Base-by-base conservation (phyloP, 1,140 invertebrate genomes). In the Psilanteris sp. region DNA sequence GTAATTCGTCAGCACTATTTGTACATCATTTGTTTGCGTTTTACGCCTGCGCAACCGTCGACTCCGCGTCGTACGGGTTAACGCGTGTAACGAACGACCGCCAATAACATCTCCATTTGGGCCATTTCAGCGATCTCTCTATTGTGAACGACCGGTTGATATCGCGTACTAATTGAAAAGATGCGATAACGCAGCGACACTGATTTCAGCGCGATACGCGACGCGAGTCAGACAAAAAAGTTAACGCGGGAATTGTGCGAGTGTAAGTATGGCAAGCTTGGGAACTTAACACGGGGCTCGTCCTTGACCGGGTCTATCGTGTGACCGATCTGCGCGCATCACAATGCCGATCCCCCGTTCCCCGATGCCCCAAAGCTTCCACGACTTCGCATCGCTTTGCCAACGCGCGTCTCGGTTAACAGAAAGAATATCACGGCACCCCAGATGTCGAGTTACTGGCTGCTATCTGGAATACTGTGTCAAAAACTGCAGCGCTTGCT, bases 261-360 rank as follows among this genome's bases (percentile, higher is more conserved):
- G 54, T 67, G 66, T 70, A 71, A 57, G 78, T 81, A 77, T 73
- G 71, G 81, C 79, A 81, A 66, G 74, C 83, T 80, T 86, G 85
- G 85, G 84, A 87, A 87, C 83, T 77, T 82, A 81, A 79, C 78
- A 72, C 81, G 75, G 70, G 79, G 77, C 81, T 81, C 83, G 86
- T 86, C 86, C 86, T 87, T 87, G 85, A 87, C 85, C 85, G 79
- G 85, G 77, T 86, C 81, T 88, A 88, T 88, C 85, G 86, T 88
- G 85, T 85, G 85, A 88, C 84, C 83, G 82, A 88, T 88, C 86
- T 87, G 67, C 39, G 83, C 68, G 67, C 82, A 86, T 86, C 84
- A 86, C 85, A 87, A 87, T 87, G 77, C 80, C 48, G 73, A 68
- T 66, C 39, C 73, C 64, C 64, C 74, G 31, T 37, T 61, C 68